Conservation (phyloP, 1,140 invertebrate genomes). For the Lordiphosa mommai region DNA sequence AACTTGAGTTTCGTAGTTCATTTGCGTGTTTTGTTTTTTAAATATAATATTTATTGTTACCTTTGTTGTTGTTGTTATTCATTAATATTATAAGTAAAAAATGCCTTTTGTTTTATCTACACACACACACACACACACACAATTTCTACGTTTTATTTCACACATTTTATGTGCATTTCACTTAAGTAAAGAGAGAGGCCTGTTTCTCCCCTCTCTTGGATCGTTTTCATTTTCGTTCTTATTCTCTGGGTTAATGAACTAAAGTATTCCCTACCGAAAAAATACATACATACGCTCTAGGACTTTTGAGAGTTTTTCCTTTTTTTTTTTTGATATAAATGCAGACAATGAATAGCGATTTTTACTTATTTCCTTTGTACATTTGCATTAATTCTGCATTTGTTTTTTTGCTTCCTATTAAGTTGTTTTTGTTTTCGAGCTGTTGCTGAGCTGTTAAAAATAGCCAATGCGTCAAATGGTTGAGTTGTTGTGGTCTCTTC, state of each 20-base stretch:
- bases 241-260: constrained; percentile 46
- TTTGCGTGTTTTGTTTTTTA: constrained; percentile 34
- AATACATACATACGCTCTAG: constrained; percentile 24
- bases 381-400: constrained; percentile 68
- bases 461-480: constrained; percentile 2
- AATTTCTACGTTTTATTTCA: constrained; percentile 11
- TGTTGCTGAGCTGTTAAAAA: constrained; percentile 40
- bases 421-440: neutral
- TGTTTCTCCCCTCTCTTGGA: neutral
- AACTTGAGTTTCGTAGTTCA: constrained; percentile 70
- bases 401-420: constrained; percentile 56
- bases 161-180: constrained; percentile 9
- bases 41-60: constrained; percentile 26
- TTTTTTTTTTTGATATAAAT: constrained; percentile 1
- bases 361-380: neutral
- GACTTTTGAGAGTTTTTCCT: constrained; percentile 12
- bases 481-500: no score
- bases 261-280: constrained; percentile 9
- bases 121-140: neutral
- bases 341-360: constrained; percentile 1
- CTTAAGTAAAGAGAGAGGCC: neutral
- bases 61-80: constrained; percentile 11
- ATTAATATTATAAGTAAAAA: constrained; percentile 47
- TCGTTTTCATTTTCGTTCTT: constrained; percentile 17
- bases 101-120: constrained; percentile 49